Conservation (phyloP, 2,888 invertebrate species). For the Drosophila paracracens region DNA sequence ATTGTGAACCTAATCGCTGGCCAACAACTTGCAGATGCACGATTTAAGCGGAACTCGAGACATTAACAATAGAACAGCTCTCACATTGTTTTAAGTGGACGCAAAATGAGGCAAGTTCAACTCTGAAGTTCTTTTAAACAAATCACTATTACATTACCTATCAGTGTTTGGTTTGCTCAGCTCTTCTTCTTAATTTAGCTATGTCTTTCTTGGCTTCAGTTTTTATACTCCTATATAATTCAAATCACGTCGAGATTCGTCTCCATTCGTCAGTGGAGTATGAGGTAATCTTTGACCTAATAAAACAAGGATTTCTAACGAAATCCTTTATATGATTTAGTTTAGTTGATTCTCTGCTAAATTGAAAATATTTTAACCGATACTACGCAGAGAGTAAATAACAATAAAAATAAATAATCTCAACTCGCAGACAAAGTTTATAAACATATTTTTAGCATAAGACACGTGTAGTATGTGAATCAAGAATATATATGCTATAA, state of each 20-base stretch:
- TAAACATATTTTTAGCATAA: background rate
- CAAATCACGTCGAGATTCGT: background rate
- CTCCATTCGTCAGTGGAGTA: background rate
- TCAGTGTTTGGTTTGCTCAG: background rate
- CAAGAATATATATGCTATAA: too few species aligned
- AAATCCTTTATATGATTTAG: background rate
- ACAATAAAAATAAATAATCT: background rate
- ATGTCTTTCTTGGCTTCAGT: background rate
- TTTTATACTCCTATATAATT: background rate
- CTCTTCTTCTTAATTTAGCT: background rate
- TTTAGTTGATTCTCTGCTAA: background rate
- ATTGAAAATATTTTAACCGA: background rate
- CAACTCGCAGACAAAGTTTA: background rate
- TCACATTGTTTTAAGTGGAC: background rate
- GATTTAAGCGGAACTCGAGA: slow-evolving; percentile 20
- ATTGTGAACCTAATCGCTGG: slow-evolving; percentile 31
- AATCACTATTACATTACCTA: background rate
- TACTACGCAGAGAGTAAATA: background rate
- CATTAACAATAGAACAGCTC: background rate
- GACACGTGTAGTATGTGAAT: background rate
- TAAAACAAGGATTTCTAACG: background rate
- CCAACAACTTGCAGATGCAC: slow-evolving; percentile 5
- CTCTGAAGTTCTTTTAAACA: background rate
- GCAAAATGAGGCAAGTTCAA: background rate
- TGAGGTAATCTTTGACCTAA: too few species aligned